A percentile compares a stretch with the other conserved stretches of the same genome.
phyloP scores from a whole-genome alignment of 1,140 invertebrate genomes.

The Protaetia brevitarsis region DNA sequence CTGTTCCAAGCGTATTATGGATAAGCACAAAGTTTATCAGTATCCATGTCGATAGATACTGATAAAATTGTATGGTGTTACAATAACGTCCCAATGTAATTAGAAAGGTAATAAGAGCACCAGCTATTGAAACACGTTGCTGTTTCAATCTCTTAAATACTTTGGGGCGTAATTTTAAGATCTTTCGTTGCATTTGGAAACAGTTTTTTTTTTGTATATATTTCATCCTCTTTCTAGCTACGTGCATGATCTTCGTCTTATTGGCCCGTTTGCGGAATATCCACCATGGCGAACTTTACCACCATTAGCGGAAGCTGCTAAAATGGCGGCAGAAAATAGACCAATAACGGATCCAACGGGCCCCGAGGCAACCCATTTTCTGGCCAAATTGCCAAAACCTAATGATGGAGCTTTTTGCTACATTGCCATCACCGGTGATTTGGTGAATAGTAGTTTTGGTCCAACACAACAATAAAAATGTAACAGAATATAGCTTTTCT shows the following conservation, averaged over 20 bases:
- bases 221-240: constrained; percentile 29
- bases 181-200: too few species aligned
- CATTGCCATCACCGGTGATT: constrained; percentile 51
- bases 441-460: constrained; percentile 36
- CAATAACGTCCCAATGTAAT: too few species aligned
- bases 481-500: too few species aligned
- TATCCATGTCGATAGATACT: too few species aligned
- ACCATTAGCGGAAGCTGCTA: constrained; percentile 47
- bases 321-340: constrained; percentile 41
- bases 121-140: too few species aligned
- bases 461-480: neutral
- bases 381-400: constrained; percentile 47
- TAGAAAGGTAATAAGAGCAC: too few species aligned
- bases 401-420: constrained; percentile 54
- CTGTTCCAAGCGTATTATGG: too few species aligned
- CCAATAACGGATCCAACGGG: constrained; percentile 49
- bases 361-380: constrained; percentile 48
- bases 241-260: constrained; percentile 40
- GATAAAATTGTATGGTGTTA: too few species aligned
- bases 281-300: constrained; percentile 45
- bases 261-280: constrained; percentile 50
- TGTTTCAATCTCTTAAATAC: too few species aligned
- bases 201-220: too few species aligned
- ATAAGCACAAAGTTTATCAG: too few species aligned
- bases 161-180: too few species aligned